Evolutionary conservation across 2,113 vertebrate genomes (phyloP).

Genomic region (Serilophus lunatus): DNA sequence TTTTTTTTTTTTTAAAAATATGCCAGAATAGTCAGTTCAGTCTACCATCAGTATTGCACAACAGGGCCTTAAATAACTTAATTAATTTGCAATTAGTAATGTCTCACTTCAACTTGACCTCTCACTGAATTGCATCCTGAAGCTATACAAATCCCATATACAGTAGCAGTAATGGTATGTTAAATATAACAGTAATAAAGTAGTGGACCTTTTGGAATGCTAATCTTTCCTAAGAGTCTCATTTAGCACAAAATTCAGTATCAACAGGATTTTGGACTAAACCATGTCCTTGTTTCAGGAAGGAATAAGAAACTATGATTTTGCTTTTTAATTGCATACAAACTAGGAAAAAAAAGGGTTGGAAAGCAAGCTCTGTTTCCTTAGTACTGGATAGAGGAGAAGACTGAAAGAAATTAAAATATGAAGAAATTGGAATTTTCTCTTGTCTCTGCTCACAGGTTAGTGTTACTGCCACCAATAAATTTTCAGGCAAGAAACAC

Average conservation of each 20-base stretch:
- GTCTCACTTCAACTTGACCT: neutral
- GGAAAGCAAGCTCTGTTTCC: neutral
- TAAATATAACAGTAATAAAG: neutral
- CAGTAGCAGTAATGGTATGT: neutral
- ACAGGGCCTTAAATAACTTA: neutral
- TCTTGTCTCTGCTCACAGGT: neutral
- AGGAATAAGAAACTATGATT: neutral
- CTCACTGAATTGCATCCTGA: neutral
- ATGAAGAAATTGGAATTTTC: neutral
- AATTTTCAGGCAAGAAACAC: neutral
- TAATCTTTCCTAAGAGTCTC: neutral
- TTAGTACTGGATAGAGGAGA: neutral
- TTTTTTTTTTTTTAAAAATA: neutral
- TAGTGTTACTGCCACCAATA: neutral
- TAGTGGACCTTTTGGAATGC: neutral
- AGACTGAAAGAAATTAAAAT: neutral
- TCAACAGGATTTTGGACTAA: neutral
- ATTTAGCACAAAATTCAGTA: neutral
- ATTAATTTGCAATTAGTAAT: neutral
- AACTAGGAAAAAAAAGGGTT: neutral
- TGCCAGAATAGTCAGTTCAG: neutral
- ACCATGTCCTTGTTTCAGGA: neutral
- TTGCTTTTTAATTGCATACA: neutral
- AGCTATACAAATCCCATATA: neutral
- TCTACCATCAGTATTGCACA: neutral